Evolutionary conservation across 2,888 invertebrate species (phyloP), one percentile per base, ranked within the genome.

Genomic region (Leptinotarsa rubiginosa): DNA sequence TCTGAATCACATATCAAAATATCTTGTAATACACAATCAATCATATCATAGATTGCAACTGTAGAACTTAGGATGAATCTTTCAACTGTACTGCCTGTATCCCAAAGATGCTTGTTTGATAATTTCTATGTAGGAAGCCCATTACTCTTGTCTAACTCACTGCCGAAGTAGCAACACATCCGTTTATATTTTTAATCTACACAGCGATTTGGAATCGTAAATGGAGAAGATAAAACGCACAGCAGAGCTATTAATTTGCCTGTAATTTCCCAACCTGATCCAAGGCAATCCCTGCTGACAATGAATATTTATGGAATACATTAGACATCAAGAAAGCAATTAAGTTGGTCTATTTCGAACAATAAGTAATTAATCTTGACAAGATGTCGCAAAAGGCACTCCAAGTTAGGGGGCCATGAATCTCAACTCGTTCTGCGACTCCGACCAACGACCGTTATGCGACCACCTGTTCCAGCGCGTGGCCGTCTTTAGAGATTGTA

Each of bases 401-500:
- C 77, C 75, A 81, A 81, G 82, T 83, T 83, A 79, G 81, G 79
- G 76, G 80, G 75, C 65, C 69, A 69, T 31, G 62, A 70, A 56
- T 65, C 64, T 70, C 69, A 74, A 79, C 77, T 77, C 74, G 78
- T 78, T 79, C 77, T 79, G 76, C 75, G 75, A 78, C 75, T 79
- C 59, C 70, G 69, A 69, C 75, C 72, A 73, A 79, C 78, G 76
- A 75, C 75, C 77, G 77, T 74, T 77, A 75, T 59, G 47, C 84
- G 85, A 83, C 85, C 86, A 87, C 87, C 86, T 86, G 86, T 85
- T 83, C 83, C 82, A 85, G 84, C 85, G 85, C 86, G 85, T 86
- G 86, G 85, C 85, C 84, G 83, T 84, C 84, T 85, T 85, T 83
- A 85, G 41, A 41, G 86, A 86, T 86, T 84, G 82, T 85, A 84